A percentile compares a stretch with the other conserved stretches of the same genome.
Evolutionary conservation across 2,113 vertebrate genomes (phyloP).

Genomic region (Eurystomus gularis): DNA sequence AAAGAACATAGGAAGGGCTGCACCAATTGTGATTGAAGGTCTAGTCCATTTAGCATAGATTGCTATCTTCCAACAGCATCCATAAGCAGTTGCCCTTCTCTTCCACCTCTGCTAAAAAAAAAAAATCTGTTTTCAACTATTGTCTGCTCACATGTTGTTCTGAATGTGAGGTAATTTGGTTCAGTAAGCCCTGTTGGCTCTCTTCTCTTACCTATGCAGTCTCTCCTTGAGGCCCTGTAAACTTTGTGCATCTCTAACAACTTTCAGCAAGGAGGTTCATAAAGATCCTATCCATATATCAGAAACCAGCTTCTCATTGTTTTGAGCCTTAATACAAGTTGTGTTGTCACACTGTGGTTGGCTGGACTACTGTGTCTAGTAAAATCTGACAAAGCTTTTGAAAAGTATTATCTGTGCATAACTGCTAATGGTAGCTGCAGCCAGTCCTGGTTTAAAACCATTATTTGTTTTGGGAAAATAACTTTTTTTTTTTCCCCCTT

Average conservation of each 20-base stretch:
- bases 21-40: neutral
- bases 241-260: neutral
- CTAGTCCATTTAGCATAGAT: neutral
- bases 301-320: neutral
- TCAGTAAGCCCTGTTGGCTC: neutral
- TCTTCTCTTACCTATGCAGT: neutral
- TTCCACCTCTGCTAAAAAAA: neutral
- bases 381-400: neutral
- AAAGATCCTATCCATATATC: neutral
- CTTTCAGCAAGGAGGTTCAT: neutral
- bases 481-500: neutral
- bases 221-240: neutral
- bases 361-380: neutral
- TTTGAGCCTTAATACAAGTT: neutral
- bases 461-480: neutral
- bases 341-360: neutral
- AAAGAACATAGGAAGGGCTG: neutral
- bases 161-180: neutral
- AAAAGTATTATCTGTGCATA: neutral
- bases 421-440: neutral
- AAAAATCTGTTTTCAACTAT: neutral
- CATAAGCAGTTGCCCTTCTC: neutral
- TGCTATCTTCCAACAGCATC: neutral
- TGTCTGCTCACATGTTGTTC: neutral
- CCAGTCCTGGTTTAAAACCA: neutral